phyloP scores from a whole-genome alignment of 2,888 invertebrate species.

The Euzetes globulus region DNA sequence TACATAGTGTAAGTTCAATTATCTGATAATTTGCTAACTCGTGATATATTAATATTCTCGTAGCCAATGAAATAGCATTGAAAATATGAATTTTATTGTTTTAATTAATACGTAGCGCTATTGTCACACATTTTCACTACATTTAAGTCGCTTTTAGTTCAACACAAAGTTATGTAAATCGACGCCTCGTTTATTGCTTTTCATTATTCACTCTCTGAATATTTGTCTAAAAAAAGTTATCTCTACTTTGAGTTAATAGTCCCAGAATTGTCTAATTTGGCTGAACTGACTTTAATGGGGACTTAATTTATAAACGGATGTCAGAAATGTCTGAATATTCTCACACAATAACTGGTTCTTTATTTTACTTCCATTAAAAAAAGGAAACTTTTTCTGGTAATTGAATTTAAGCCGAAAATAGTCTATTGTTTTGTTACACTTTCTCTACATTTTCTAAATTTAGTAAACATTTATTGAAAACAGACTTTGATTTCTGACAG shows the following conservation, averaged over 20 bases:
- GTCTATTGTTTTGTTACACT: neutral
- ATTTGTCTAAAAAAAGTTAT: neutral
- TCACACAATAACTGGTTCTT: neutral
- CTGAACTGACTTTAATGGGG: neutral
- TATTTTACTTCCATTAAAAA: neutral
- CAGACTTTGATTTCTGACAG: neutral
- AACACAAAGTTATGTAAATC: neutral
- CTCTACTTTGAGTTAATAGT: neutral
- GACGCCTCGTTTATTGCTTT: neutral
- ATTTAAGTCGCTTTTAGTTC: neutral
- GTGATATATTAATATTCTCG: no score
- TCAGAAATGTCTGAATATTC: neutral
- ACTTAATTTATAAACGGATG: slow-evolving; percentile 5
- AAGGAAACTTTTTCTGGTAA: neutral
- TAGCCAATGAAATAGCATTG: no score
- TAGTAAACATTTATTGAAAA: neutral
- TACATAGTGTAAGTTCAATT: no score
- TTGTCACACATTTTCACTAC: neutral
- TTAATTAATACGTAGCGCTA: no score
- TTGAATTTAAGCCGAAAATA: neutral
- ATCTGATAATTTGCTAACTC: no score
- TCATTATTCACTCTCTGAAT: neutral
- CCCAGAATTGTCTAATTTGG: neutral
- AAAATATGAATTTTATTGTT: no score
- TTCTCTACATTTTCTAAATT: neutral